phyloP scores from a whole-genome alignment of 35 echinoderm and acorn worm genomes.

The Holothuria glaberrima region DNA sequence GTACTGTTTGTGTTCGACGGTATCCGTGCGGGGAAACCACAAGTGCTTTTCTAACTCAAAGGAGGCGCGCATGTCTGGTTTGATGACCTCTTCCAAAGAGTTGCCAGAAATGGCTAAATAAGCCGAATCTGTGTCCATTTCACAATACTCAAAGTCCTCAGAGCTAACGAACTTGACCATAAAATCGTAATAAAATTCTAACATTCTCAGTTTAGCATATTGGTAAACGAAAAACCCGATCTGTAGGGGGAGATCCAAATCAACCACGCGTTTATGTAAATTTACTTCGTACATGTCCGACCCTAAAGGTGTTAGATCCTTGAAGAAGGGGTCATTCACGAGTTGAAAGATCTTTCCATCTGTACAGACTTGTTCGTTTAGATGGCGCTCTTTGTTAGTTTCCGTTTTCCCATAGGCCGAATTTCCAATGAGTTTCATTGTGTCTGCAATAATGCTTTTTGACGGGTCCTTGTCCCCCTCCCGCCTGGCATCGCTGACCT shows the following conservation, averaged over 20 bases:
- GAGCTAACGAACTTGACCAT: conserved; percentile 45
- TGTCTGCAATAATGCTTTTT: conserved; percentile 39
- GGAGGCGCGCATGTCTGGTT: conserved; percentile 35
- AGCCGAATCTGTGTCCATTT: conserved; percentile 78
- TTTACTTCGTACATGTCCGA: no score
- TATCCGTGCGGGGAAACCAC: conserved; percentile 53
- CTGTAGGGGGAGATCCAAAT: conserved; percentile 58
- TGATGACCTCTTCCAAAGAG: conserved; percentile 58
- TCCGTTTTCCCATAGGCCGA: conserved; percentile 56
- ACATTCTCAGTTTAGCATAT: conserved; percentile 64
- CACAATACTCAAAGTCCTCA: conserved; percentile 64
- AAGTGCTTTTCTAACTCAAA: conserved; percentile 2
- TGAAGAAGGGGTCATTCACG: neutral
- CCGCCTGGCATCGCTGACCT: conserved; percentile 50
- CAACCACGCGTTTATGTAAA: no score
- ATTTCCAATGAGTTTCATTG: conserved; percentile 61
- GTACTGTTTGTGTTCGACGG: neutral
- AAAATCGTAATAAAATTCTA: conserved; percentile 76
- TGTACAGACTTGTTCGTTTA: conserved; percentile 25
- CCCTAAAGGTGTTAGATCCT: no score
- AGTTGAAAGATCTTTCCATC: neutral
- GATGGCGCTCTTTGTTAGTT: conserved; percentile 23
- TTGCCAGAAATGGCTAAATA: conserved; percentile 72
- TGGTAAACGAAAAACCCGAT: conserved; percentile 72
- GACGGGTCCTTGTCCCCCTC: conserved; percentile 30